Conservation (phyloP, 2,113 vertebrate genomes). For the Hippocampus mohnikei region DNA sequence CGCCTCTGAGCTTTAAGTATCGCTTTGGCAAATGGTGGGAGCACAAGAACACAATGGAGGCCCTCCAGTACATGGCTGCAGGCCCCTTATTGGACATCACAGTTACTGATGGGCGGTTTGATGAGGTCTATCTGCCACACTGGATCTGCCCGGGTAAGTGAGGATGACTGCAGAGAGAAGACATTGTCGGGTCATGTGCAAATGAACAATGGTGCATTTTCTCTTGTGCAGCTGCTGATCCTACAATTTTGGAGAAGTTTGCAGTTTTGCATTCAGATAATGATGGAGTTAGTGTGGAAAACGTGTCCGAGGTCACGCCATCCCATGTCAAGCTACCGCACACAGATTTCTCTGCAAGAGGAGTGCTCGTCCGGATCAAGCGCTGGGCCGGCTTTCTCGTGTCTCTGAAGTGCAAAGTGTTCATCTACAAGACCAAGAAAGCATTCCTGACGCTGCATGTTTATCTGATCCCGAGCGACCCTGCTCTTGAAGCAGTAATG, state of each 20-base stretch:
- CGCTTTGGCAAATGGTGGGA: conserved; percentile 3
- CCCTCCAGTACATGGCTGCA: neutral
- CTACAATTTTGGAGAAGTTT: neutral
- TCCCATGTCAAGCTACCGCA: conserved; percentile 6
- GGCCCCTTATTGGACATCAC: conserved; percentile 6
- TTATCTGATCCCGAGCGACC: conserved; percentile 5
- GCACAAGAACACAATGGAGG: neutral
- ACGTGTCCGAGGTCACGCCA: neutral
- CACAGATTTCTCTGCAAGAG: conserved; percentile 5
- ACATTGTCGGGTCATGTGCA: neutral
- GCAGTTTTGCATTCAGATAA: conserved; percentile 5
- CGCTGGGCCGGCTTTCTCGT: neutral
- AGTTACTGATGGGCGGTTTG: neutral
- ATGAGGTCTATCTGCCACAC: conserved; percentile 8
- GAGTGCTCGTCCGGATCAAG: neutral
- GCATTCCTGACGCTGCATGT: conserved; percentile 14
- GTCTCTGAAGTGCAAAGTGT: conserved; percentile 6
- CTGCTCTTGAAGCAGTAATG: conserved; percentile 10
- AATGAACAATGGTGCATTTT: neutral
- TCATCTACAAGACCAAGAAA: conserved; percentile 17
- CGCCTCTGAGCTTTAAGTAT: neutral
- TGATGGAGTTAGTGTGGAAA: conserved; percentile 9
- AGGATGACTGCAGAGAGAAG: neutral
- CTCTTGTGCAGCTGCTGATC: neutral
- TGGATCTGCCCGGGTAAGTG: conserved; percentile 1